These are phyloP conservation scores for Cyclophora albipunctata DNA, from an alignment of 2,888 invertebrate species.

Conservation along the genomic window DNA sequence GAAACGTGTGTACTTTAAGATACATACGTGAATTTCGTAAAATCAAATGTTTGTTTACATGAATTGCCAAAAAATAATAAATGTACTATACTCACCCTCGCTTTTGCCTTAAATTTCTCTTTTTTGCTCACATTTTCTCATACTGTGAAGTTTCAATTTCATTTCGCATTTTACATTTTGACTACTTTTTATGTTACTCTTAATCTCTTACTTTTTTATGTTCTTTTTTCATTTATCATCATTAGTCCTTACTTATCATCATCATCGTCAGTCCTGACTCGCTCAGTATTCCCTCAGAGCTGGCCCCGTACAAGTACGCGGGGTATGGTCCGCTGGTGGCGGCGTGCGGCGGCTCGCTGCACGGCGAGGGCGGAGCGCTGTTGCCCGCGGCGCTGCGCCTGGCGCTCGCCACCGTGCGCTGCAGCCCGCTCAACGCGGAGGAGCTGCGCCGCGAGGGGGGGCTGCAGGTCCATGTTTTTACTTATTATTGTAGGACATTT, in stretches of 20 bases:
- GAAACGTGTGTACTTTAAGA: no score
- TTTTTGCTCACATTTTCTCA: no score
- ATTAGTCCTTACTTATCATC: no score
- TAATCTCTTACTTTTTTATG: background rate
- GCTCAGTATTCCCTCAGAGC: conserved; percentile 65
- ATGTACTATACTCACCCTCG: no score
- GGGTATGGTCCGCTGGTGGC: conserved; percentile 97
- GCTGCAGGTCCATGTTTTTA: conserved; percentile 76
- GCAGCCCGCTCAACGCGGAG: conserved; percentile 98
- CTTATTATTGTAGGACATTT: no score
- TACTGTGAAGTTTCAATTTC: no score
- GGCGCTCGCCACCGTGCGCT: conserved; percentile 96
- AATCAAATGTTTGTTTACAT: no score
- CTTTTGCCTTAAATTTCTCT: no score
- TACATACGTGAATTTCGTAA: no score
- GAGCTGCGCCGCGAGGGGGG: conserved; percentile 96
- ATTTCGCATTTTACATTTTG: background rate
- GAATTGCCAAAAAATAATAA: no score
- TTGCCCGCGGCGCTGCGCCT: conserved; percentile 95
- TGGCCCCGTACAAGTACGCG: conserved; percentile 98
- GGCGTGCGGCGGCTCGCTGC: conserved; percentile 95
- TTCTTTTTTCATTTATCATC: no score
- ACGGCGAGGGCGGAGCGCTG: conserved; percentile 68
- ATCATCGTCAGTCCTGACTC: no score
- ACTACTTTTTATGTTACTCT: background rate